phyloP scores from a whole-genome alignment of 2,113 vertebrate species.

The Amblyopsis rosae region DNA sequence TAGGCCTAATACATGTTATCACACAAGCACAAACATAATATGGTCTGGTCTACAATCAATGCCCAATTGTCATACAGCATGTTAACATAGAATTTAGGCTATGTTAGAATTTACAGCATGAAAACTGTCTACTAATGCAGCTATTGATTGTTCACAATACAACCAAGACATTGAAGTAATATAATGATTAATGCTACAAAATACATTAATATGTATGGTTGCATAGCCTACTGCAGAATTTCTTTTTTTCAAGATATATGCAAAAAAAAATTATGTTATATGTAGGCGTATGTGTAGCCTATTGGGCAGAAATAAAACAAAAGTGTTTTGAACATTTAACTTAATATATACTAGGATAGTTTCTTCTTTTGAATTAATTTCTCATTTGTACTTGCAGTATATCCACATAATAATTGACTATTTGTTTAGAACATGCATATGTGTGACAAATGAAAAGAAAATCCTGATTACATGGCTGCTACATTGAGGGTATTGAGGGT shows the following conservation, averaged over 20 bases:
- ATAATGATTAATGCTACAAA: background rate
- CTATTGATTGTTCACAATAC: conserved; percentile 38
- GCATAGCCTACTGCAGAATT: background rate
- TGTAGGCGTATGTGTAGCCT: too few species aligned
- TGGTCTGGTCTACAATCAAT: conserved; percentile 51
- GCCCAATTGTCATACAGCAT: conserved; percentile 37
- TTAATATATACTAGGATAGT: background rate
- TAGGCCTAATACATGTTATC: conserved; percentile 21
- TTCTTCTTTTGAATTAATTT: background rate
- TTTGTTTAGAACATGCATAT: conserved; percentile 3
- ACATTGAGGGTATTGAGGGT: too few species aligned
- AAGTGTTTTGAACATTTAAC: too few species aligned
- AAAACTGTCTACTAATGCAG: conserved; percentile 73
- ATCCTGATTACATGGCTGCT: too few species aligned
- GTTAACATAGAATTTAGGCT: conserved; percentile 55
- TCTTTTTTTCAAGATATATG: too few species aligned
- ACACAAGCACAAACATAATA: conserved; percentile 19
- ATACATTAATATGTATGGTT: conserved; percentile 59
- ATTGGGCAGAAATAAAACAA: too few species aligned
- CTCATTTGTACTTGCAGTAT: too few species aligned
- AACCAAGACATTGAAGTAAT: conserved; percentile 19
- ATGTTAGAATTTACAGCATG: conserved; percentile 71
- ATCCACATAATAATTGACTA: background rate
- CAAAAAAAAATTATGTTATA: too few species aligned
- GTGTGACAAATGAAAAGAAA: background rate